Evolutionary conservation across 2,113 vertebrate species (phyloP), one percentile per base, ranked within the genome.

Genomic region (Mormyrus iriodes): DNA sequence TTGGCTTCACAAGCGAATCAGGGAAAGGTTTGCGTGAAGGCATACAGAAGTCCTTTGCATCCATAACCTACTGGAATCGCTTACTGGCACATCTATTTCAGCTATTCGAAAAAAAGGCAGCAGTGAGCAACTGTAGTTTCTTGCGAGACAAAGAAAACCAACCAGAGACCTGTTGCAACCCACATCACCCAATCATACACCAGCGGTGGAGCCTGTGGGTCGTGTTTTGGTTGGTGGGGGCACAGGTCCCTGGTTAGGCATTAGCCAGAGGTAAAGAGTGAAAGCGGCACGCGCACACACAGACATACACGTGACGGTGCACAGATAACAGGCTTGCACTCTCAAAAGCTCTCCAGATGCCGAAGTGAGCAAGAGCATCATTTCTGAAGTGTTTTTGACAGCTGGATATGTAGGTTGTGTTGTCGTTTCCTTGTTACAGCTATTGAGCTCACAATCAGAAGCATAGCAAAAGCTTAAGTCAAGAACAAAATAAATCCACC

Each of bases 401-500:
- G 73, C 31, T 6, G 15, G 61, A 69, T 69, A 69, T 69, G 61
- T 69, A 69, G 61, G 27, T 69, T 31, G 61, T 65, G 10, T 69
- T 69, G 61, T 69, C 35, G 17, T 79, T 79, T 42, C 73, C 73
- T 85, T 24, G 44, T 84, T 58, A 84, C 88, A 89, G 51, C 79
- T 89, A 53, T 31, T 61, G 46, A 89, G 88, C 76, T 82, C 39
- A 61, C 39, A 95, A 94, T 95, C 95, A 95, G 93, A 94, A 92
- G 91, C 92, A 69, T 35, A n/a, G 79, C 90, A 52, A 89, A 88
- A 93, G 94, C 87, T 91, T 94, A 94, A 53, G 76, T 87, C 65
- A 85, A 69, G 69, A 87, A 87, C 94, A 93, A 93, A 90, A 95
- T 95, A 95, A 95, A 93, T 90, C 94, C 94, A 92, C 91, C 89